These are phyloP conservation scores for Poliocrania exsul DNA, from an alignment of 2,797 vertebrate genomes.

Conservation along the genomic window DNA sequence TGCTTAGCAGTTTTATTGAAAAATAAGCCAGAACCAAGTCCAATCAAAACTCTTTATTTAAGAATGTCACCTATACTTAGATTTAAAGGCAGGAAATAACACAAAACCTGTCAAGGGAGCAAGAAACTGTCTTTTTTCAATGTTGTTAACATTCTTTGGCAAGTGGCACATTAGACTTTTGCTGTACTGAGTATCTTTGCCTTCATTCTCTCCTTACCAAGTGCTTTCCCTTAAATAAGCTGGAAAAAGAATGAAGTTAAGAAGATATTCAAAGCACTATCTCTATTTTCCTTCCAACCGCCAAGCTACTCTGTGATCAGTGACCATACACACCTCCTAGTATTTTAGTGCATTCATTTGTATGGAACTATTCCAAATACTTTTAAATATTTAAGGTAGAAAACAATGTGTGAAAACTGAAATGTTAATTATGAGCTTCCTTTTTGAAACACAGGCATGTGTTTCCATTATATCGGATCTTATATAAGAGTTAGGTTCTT, in stretches of 20 bases:
- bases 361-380: not conserved
- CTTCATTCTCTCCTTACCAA: not conserved
- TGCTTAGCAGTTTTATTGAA: constrained; percentile 33
- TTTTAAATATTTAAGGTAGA: not conserved
- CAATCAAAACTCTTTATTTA: not conserved
- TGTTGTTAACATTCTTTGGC: not conserved
- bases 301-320: not conserved
- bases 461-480: not conserved
- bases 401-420: constrained; percentile 11
- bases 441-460: not conserved
- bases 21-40: not conserved
- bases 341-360: not conserved
- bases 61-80: not conserved
- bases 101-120: not conserved
- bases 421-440: not conserved
- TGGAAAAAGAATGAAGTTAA: not conserved
- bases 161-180: not conserved
- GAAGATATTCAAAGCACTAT: not conserved
- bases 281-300: not conserved
- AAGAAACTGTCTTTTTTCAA: constrained; percentile 8
- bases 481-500: not conserved
- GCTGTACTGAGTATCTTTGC: not conserved
- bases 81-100: constrained; percentile 14
- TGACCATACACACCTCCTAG: not conserved
- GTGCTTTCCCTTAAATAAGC: not conserved